Percentiles rank a stretch among this genome's conserved stretches.
These are phyloP conservation scores for Anarrhichthys ocellatus DNA, from an alignment of 2,113 vertebrate species.

Conservation along the genomic window DNA sequence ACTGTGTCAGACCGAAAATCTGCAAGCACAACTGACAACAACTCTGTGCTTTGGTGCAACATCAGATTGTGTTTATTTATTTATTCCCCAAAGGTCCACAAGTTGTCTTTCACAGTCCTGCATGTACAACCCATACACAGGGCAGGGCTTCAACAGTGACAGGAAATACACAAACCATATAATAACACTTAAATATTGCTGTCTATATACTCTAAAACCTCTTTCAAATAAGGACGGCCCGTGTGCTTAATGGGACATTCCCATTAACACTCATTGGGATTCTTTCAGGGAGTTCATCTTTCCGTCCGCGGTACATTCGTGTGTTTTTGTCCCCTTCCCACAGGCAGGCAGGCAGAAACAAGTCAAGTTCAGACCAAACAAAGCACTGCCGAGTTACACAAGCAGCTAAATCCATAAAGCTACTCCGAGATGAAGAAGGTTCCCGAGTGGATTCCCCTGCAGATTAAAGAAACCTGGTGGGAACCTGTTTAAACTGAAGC, in stretches of 20 bases:
- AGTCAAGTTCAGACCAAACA: constrained; percentile 63
- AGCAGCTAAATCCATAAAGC: constrained; percentile 71
- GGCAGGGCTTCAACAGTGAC: constrained; percentile 58
- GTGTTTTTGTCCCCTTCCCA: constrained; percentile 55
- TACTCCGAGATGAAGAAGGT: constrained; percentile 66
- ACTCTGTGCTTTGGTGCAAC: constrained; percentile 65
- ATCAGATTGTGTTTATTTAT: constrained; percentile 79
- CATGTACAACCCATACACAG: constrained; percentile 43
- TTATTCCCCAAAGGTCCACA: constrained; percentile 61
- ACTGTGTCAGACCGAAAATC: neutral
- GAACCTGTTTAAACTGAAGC: constrained; percentile 62
- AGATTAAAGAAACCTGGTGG: constrained; percentile 23
- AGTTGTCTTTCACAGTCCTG: constrained; percentile 70
- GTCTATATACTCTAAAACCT: constrained; percentile 73
- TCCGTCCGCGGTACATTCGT: constrained; percentile 73
- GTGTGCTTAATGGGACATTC: constrained; percentile 41
- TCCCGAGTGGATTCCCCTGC: constrained; percentile 11
- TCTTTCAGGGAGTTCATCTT: constrained; percentile 12
- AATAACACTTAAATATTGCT: constrained; percentile 81
- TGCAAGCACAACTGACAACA: neutral
- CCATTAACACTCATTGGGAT: constrained; percentile 39
- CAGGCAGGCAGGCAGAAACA: constrained; percentile 64
- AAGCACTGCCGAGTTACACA: constrained; percentile 59
- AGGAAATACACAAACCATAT: constrained; percentile 70
- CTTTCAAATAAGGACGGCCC: constrained; percentile 48